Evolutionary conservation across 2,797 vertebrate species (phyloP).

Genomic region (Tympanoctomys barrerae): DNA sequence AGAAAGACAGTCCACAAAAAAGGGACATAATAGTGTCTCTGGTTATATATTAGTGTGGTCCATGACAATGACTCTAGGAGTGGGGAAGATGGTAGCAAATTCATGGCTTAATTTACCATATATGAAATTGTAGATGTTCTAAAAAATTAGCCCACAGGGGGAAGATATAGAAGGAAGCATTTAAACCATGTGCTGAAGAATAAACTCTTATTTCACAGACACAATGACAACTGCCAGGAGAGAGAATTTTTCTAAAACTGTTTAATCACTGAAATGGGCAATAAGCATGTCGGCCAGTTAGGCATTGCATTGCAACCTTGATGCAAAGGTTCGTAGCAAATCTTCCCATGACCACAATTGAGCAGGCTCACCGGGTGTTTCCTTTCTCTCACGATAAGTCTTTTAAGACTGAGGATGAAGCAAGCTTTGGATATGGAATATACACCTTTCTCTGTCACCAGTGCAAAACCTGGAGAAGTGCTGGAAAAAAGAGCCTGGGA

Average conservation of each 20-base stretch:
- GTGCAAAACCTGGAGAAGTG: neutral
- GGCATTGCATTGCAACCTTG: conserved; percentile 76
- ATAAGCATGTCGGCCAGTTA: conserved; percentile 71
- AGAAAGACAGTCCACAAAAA: conserved; percentile 47
- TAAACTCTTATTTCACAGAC: conserved; percentile 73
- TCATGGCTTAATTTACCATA: conserved; percentile 57
- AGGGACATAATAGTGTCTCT: neutral
- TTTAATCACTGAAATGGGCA: conserved; percentile 74
- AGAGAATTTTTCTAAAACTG: conserved; percentile 75
- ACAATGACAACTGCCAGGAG: conserved; percentile 76
- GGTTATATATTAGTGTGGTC: neutral
- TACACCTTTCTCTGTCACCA: conserved; percentile 55
- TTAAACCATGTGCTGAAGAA: conserved; percentile 53
- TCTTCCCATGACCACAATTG: conserved; percentile 52
- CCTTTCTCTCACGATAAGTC: conserved; percentile 58
- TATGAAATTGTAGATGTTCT: neutral
- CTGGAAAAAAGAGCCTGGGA: conserved; percentile 14
- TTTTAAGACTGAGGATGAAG: conserved; percentile 38
- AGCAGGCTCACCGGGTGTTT: conserved; percentile 62
- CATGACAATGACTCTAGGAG: neutral
- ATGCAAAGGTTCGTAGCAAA: conserved; percentile 69
- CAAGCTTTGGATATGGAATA: conserved; percentile 33
- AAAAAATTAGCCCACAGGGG: conserved; percentile 58
- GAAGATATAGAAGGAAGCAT: conserved; percentile 53
- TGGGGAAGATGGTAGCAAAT: conserved; percentile 4